These are phyloP conservation scores for Chiroxiphia lanceolata DNA, from an alignment of 2,797 vertebrate species.

Conservation along the genomic window DNA sequence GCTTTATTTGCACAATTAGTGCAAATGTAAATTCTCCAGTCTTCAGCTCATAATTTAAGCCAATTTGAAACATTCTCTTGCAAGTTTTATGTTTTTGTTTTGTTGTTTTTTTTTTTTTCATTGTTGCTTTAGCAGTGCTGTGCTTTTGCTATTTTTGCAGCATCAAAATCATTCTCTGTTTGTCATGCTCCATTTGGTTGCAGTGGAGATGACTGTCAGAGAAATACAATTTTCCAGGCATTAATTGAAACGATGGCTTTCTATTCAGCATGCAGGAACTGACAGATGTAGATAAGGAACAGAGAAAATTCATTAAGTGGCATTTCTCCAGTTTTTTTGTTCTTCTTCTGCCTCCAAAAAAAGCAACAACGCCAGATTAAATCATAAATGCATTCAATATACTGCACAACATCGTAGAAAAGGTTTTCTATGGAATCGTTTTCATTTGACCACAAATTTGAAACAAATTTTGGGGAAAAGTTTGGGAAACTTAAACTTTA, in stretches of 20 bases:
- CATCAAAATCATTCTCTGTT: slow-evolving; percentile 4
- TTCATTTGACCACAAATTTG: neutral
- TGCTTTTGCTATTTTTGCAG: slow-evolving; percentile 3
- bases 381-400: neutral
- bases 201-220: slow-evolving; percentile 43
- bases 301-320: slow-evolving; percentile 26
- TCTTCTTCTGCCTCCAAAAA: neutral
- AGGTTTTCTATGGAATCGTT: neutral
- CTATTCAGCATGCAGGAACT: neutral
- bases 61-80: neutral
- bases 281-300: slow-evolving; percentile 35
- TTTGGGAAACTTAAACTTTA: neutral
- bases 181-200: slow-evolving; percentile 28
- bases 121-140: neutral
- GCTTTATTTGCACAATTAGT: neutral
- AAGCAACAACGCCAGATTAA: neutral
- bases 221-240: slow-evolving; percentile 24
- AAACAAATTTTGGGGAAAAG: neutral
- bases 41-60: neutral
- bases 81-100: neutral
- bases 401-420: neutral
- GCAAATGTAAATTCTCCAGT: neutral
- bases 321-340: neutral
- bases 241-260: slow-evolving; percentile 19
- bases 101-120: neutral